These are phyloP conservation scores for Takifugu bimaculatus DNA, from an alignment of 2,113 vertebrate genomes.

Conservation along the genomic window DNA sequence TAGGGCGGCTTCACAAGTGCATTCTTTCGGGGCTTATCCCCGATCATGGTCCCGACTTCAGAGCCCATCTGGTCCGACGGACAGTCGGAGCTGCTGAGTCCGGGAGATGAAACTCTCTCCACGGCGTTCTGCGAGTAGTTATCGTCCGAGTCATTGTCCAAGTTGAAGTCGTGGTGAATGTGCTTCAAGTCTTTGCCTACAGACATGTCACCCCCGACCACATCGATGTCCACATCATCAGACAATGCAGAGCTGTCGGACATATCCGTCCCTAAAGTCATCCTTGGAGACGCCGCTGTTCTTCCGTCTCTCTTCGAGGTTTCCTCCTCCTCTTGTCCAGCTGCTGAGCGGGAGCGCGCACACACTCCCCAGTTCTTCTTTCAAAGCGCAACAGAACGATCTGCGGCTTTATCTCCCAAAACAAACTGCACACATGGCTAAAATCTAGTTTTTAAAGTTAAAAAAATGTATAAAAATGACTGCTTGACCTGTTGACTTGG, in stretches of 20 bases:
- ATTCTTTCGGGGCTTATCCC: constrained; percentile 81
- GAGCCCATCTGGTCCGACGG: constrained; percentile 68
- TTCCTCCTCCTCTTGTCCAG: constrained; percentile 53
- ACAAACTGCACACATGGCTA: constrained; percentile 53
- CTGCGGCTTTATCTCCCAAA: constrained; percentile 44
- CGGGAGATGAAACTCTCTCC: constrained; percentile 70
- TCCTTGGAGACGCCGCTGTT: constrained; percentile 68
- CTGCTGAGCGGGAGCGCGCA: constrained; percentile 36
- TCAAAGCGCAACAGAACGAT: constrained; percentile 35
- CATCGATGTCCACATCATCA: constrained; percentile 93
- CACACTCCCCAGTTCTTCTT: constrained; percentile 22
- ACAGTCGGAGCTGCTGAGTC: constrained; percentile 72
- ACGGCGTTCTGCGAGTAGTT: constrained; percentile 74
- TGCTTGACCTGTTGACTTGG: constrained; percentile 45
- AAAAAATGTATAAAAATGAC: constrained; percentile 3
- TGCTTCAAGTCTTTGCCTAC: constrained; percentile 78
- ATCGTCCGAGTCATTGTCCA: constrained; percentile 81
- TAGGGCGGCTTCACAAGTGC: constrained; percentile 87
- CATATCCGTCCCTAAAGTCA: constrained; percentile 85
- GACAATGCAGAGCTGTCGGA: constrained; percentile 82
- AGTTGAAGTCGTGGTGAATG: constrained; percentile 71
- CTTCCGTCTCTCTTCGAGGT: constrained; percentile 51
- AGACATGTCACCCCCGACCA: constrained; percentile 86
- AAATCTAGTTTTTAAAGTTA: constrained; percentile 18
- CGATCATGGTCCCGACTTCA: constrained; percentile 53